phyloP scores from a whole-genome alignment of 2,113 vertebrate species.

The Corythornis cristatus region DNA sequence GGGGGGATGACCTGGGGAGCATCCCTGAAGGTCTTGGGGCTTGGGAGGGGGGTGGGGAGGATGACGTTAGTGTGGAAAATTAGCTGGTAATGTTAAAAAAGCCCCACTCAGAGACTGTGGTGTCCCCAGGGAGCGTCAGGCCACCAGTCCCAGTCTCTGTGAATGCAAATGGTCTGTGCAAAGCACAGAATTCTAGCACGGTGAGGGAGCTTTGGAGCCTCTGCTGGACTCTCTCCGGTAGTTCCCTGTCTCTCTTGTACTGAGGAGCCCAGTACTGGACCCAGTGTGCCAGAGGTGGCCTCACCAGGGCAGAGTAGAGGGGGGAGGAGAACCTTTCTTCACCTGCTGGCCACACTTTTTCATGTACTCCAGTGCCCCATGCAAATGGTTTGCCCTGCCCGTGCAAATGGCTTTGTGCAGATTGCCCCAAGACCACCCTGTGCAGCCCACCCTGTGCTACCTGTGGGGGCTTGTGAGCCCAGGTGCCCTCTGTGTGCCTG shows the following conservation, averaged over 20 bases:
- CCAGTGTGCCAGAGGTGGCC: neutral
- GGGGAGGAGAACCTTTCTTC: neutral
- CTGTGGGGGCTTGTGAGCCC: neutral
- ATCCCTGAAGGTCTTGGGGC: neutral
- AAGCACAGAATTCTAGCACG: too few species aligned
- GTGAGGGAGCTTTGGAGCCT: neutral
- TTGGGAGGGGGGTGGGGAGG: neutral
- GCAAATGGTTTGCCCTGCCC: neutral
- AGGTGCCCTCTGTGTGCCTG: neutral
- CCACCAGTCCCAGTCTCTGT: neutral
- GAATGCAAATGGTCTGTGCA: neutral
- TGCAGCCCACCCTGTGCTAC: neutral
- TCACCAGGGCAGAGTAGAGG: neutral
- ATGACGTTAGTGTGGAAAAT: neutral
- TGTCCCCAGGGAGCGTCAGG: neutral
- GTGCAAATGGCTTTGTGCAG: neutral
- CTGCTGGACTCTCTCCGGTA: neutral
- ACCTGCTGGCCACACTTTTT: neutral
- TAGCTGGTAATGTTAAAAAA: neutral
- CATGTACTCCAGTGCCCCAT: neutral
- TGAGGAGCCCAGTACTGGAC: neutral
- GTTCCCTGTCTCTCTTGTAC: neutral
- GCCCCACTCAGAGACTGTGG: accelerated
- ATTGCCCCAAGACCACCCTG: neutral
- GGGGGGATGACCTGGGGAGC: neutral